A percentile compares a stretch with the other conserved stretches of the same genome.
Evolutionary conservation across 1,140 invertebrate genomes (phyloP).

Genomic region (Apis florea): DNA sequence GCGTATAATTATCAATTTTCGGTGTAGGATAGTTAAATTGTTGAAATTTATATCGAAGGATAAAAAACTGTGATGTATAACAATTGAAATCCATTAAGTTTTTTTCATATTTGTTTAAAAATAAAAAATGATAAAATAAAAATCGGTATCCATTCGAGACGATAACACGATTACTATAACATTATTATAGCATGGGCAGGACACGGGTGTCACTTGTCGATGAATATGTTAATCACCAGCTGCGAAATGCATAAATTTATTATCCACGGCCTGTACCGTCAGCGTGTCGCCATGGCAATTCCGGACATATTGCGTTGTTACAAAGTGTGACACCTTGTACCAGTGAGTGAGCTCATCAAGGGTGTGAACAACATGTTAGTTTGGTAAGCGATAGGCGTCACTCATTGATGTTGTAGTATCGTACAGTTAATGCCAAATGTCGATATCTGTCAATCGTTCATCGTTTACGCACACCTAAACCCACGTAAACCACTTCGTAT

Average conservation of each 20-base stretch:
- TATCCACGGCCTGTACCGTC: not conserved
- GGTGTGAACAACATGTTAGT: constrained; percentile 52
- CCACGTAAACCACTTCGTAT: constrained; percentile 18
- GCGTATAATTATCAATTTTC: no score
- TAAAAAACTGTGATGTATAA: no score
- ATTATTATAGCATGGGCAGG: not conserved
- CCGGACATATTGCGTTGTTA: constrained; percentile 18
- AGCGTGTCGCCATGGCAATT: not conserved
- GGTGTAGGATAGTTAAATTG: no score
- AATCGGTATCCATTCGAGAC: no score
- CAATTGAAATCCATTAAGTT: no score
- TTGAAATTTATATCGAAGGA: no score
- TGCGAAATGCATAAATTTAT: constrained; percentile 9
- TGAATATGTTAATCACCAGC: not conserved
- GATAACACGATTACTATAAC: no score
- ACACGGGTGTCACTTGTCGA: not conserved
- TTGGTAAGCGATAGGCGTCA: constrained; percentile 58
- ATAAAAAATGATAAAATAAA: no score
- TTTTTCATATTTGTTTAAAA: no score
- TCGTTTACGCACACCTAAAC: constrained; percentile 38
- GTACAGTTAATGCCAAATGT: constrained; percentile 58
- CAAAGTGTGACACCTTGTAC: constrained; percentile 40
- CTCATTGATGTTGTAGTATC: constrained; percentile 46
- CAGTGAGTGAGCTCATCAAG: constrained; percentile 41
- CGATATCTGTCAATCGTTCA: constrained; percentile 62